Conservation (phyloP, 1,140 invertebrate genomes). For the Sinonovacula constricta region DNA sequence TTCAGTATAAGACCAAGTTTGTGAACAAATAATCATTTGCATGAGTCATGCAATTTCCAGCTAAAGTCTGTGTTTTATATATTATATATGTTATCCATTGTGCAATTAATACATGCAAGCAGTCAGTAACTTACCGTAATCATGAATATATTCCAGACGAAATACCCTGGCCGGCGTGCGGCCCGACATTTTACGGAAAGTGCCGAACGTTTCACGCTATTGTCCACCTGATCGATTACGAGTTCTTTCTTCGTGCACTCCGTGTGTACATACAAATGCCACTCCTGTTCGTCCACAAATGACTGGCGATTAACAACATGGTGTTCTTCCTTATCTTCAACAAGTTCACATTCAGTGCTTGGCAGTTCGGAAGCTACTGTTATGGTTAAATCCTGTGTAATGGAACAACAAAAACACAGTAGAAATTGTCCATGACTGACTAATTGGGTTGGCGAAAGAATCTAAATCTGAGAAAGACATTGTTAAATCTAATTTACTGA, state of each 20-base stretch:
- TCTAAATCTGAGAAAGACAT: no score
- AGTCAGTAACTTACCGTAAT: constrained; percentile 72
- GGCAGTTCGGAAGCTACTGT: constrained; percentile 77
- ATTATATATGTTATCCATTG: no score
- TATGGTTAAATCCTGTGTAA: constrained; percentile 77
- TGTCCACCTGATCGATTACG: constrained; percentile 75
- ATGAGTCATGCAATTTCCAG: no score
- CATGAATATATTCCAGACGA: constrained; percentile 79
- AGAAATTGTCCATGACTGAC: no score
- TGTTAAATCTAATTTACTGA: no score
- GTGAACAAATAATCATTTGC: no score
- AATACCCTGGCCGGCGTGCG: constrained; percentile 76
- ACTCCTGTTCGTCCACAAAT: constrained; percentile 79
- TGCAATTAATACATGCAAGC: constrained; percentile 1
- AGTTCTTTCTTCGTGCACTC: constrained; percentile 75
- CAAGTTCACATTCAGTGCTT: constrained; percentile 73
- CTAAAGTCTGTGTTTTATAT: no score
- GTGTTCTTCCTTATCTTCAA: constrained; percentile 74
- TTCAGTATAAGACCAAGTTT: no score
- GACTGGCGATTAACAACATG: constrained; percentile 77
- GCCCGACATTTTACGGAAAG: constrained; percentile 77
- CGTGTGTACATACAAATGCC: constrained; percentile 77
- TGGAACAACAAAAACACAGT: no score
- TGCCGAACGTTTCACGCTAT: constrained; percentile 71
- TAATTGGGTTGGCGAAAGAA: no score